Evolutionary conservation across 2,888 invertebrate genomes (phyloP).

Genomic region (Ischnus inquisitorius): DNA sequence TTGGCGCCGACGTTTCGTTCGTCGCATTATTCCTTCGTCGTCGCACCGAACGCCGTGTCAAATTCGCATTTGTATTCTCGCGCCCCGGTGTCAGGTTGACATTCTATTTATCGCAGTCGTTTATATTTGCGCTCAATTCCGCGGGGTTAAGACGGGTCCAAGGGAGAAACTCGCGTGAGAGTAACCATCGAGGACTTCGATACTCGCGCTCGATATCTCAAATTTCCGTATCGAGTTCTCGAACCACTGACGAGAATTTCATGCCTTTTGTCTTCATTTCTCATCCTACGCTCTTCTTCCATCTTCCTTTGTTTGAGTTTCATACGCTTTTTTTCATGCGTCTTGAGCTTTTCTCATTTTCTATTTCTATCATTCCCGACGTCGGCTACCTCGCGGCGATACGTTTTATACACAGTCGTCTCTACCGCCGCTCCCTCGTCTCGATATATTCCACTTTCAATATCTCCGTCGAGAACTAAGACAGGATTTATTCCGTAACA

Average conservation of each 20-base stretch:
- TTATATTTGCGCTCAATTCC: too few relatives aligned
- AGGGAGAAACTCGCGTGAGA: not conserved
- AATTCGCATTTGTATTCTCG: not conserved
- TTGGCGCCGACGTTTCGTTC: too few relatives aligned
- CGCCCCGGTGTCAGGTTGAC: not conserved
- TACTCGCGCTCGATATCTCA: too few relatives aligned
- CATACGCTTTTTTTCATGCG: not conserved
- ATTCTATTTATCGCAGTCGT: too few relatives aligned
- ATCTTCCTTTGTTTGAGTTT: not conserved
- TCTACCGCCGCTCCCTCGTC: not conserved
- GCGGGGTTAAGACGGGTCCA: not conserved
- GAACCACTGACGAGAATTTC: too few relatives aligned
- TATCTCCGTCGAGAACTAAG: constrained; percentile 3
- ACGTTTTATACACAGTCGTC: not conserved
- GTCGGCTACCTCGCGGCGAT: not conserved
- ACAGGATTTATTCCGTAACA: constrained; percentile 1
- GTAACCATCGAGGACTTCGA: too few relatives aligned
- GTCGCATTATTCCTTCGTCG: too few relatives aligned
- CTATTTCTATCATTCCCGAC: constrained; percentile 36
- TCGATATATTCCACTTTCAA: constrained; percentile 4
- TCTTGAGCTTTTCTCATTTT: constrained; percentile 47
- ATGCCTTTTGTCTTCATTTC: too few relatives aligned
- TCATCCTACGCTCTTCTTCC: not conserved
- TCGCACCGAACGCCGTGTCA: too few relatives aligned
- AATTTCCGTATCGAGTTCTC: too few relatives aligned